A percentile compares a stretch with the other conserved stretches of the same genome.
Conservation (phyloP, 2,888 invertebrate genomes). For the Microplitis manilae region DNA sequence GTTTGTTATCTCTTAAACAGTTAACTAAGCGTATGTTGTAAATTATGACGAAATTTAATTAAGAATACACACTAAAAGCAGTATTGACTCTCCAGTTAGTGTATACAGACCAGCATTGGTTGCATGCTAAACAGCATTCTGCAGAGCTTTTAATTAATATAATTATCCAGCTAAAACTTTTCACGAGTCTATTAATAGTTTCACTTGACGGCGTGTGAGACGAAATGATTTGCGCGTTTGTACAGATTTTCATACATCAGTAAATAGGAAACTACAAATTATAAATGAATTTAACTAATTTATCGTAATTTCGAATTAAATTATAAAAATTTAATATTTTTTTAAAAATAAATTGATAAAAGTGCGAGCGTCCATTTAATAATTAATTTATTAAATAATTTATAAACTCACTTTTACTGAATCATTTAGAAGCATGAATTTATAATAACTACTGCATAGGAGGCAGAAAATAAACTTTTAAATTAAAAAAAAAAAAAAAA, state of each 20-base stretch:
- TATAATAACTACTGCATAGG: no score
- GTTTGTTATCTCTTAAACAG: background rate
- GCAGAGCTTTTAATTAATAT: constrained; percentile 54
- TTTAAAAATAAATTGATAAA: background rate
- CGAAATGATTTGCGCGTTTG: constrained; percentile 33
- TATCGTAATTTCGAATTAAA: background rate
- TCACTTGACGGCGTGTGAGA: constrained; percentile 32
- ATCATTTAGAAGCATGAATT: background rate
- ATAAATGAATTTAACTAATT: background rate
- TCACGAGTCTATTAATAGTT: constrained; percentile 57
- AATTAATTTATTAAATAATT: background rate
- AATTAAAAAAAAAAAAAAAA: no score
- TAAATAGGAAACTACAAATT: background rate
- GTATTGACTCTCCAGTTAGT: background rate
- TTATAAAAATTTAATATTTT: background rate
- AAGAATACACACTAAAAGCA: background rate
- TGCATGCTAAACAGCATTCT: constrained; percentile 10
- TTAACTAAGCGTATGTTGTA: background rate
- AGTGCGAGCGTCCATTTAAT: background rate
- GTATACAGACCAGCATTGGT: background rate
- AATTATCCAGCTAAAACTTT: constrained; percentile 56
- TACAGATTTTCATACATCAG: constrained; percentile 6
- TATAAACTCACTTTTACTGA: background rate
- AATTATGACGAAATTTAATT: background rate
- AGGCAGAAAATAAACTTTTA: no score